Evolutionary conservation across 2,888 invertebrate species (phyloP), one percentile per base, ranked within the genome.

Genomic region (Zaprionus obscuricornis): DNA sequence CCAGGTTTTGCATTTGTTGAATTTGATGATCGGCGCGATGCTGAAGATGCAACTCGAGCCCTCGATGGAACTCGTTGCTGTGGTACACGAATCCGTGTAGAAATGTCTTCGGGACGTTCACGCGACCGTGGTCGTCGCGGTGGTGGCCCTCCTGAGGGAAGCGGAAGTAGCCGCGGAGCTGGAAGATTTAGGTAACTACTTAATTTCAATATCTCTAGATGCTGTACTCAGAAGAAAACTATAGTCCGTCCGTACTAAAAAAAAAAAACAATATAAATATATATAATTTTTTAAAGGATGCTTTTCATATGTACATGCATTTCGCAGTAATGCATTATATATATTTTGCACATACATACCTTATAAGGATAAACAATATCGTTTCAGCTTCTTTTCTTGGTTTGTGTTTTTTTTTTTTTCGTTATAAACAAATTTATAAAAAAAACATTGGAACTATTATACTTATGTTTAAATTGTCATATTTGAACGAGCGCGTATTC

Each of bases 61-160:
- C 90, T 96, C 71, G 95, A 95, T 89, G 95, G 95, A 92, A 93
- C 93, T 57, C 94, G 96, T 37, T 95, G 96, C 91, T 96, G 96
- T 91, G 96, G 97, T 2, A 95, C 96, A 13, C 93, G 96, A 83
- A 95, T 97, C 40, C 93, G 96, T 66, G 96, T 97, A 8, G 97
- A 97, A 91, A 97, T 97, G 97, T 96, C 96, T 0, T 96, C 95
- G 69, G 96, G 96, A 1, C 92, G 96, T 76, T 95, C 95, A 52
- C 92, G 95, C 56, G 93, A 93, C 74, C 94, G 94, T 54, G 94
- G 93, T 71, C 93, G 93, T 57, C 89, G 91, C n/a, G n/a, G n/a
- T n/a, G n/a, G n/a, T 51, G 85, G 88, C 1, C 79, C 86, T 14
- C 85, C 87, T 5, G 87, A 86, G 8, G 83, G 84, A 18, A 76